Evolutionary conservation across 1,140 invertebrate species (phyloP), one percentile per base, ranked within the genome.

Genomic region (Manduca sexta): DNA sequence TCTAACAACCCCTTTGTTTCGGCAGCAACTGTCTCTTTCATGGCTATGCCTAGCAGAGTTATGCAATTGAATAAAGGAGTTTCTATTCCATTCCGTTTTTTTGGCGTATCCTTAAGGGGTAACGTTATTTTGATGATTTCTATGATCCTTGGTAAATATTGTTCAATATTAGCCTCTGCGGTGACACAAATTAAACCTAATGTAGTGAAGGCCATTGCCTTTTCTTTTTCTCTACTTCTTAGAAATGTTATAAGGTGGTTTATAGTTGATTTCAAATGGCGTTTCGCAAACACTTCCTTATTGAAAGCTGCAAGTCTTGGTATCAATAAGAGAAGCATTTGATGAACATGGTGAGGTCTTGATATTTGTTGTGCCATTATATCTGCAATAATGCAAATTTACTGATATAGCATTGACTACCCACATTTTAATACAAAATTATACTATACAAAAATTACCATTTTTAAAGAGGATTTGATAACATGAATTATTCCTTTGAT

Each of bases 221-320:
- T 89, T 72, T 98, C 95, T 67, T 94, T 93, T 49, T 96, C 94
- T 50, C 93, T 88, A 0, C 93, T 90, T 51, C 91, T 90, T 34
- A 97, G 67, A 15, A 91, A 93, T 1, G 86, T 86, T 46, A 98
- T 86, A 13, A 98, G 83, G 74, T 97, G 95, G 43, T 87, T 88
- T 63, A 98, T 91, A 2, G 94, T 93, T 0, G 91, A 90, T n/a
- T 89, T 89, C 1, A 98, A 84, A 85, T 97, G 93, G 57, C 94
- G 89, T 34, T 88, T 88, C 1, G 91, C 89, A 73, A 98, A 99
- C 17, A 90, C 88, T 14, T 92, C 90, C 45, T 91, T 92, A 72
- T 97, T 93, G 60, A 99, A 98, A 7, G 96, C 96, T n/a, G 96
- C 97, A 10, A 99, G 77, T 51, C 97, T 88, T 14, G 98, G 98